Evolutionary conservation across 1,140 invertebrate species (phyloP).

Genomic region (Pantala flavescens): DNA sequence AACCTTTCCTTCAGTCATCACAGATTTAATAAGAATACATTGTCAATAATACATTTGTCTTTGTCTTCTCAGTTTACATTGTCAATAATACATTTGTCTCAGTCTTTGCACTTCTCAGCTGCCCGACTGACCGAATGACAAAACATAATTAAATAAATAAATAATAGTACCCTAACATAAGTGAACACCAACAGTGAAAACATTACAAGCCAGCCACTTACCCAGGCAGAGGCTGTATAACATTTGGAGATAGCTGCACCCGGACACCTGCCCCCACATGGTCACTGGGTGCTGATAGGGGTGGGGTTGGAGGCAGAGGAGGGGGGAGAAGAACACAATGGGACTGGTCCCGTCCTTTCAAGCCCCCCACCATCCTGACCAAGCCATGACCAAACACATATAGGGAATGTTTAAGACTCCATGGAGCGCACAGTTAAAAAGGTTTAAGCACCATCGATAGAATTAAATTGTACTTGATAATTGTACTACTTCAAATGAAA

Average conservation of each 20-base stretch:
- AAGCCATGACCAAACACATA: neutral
- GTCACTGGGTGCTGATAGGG: neutral
- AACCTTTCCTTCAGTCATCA: no score
- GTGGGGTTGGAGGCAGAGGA: neutral
- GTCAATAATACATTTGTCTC: no score
- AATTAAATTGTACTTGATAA: no score
- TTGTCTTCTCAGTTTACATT: no score
- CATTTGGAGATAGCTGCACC: neutral
- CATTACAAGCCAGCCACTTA: neutral
- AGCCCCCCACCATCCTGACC: conserved; percentile 1
- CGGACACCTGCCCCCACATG: neutral
- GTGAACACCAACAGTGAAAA: neutral
- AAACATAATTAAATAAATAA: no score
- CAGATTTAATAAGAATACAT: no score
- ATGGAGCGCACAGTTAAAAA: neutral
- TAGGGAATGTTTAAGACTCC: neutral
- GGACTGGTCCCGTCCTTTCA: neutral
- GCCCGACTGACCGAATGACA: no score
- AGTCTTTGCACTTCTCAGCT: no score
- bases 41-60: no score
- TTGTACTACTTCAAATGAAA: no score
- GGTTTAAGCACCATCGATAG: no score
- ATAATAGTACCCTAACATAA: neutral
- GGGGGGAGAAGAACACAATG: neutral
- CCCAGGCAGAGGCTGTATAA: neutral